phyloP scores from a whole-genome alignment of 2,797 vertebrate genomes.

The Anableps anableps region DNA sequence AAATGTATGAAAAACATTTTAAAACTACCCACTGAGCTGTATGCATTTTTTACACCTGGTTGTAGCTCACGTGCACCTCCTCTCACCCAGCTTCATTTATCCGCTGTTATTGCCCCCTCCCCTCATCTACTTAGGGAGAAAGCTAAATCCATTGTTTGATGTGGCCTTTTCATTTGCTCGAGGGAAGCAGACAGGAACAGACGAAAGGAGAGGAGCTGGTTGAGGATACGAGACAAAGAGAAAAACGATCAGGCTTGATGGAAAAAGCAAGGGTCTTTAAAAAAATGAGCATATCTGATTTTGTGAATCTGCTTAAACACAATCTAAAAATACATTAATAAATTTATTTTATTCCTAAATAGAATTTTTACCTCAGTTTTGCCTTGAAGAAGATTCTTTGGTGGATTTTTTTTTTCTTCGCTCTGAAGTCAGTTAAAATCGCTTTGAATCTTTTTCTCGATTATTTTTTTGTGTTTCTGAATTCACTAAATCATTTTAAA shows the following conservation, averaged over 20 bases:
- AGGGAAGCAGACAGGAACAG: constrained; percentile 15
- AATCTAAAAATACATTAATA: neutral
- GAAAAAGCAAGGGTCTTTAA: constrained; percentile 2
- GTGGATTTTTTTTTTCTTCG: neutral
- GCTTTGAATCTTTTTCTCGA: neutral
- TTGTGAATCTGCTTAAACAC: constrained; percentile 12
- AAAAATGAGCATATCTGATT: constrained; percentile 27
- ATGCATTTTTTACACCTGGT: neutral
- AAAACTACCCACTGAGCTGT: neutral
- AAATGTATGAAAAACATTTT: neutral
- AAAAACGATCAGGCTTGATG: constrained; percentile 20
- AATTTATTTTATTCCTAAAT: too few species aligned
- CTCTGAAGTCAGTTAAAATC: neutral
- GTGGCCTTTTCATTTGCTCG: constrained; percentile 64
- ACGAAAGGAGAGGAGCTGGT: constrained; percentile 12
- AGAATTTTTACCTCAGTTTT: neutral
- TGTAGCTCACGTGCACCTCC: neutral
- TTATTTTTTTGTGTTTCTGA: neutral
- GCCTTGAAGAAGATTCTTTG: neutral
- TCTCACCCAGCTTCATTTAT: neutral
- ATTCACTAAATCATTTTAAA: neutral
- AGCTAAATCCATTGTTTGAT: constrained; percentile 66
- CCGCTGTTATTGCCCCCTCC: constrained; percentile 14
- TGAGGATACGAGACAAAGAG: constrained; percentile 42
- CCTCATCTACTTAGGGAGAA: constrained; percentile 38